Conservation (phyloP, 1,140 invertebrate genomes). For the Drosophila ironensis region DNA sequence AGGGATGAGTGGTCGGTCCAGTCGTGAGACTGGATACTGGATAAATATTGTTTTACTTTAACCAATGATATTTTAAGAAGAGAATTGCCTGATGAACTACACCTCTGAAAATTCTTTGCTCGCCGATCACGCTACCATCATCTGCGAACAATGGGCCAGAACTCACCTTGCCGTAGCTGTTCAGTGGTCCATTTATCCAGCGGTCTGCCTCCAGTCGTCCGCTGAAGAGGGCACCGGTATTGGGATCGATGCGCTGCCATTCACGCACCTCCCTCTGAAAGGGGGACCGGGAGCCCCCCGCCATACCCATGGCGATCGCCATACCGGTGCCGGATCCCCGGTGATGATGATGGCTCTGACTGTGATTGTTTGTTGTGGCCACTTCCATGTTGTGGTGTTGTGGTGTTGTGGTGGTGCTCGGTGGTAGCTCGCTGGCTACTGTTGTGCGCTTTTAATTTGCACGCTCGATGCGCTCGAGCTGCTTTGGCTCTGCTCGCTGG, state of each 20-base stretch:
- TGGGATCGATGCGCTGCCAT: constrained; percentile 82
- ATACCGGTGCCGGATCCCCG: background rate
- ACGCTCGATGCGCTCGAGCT: constrained; percentile 72
- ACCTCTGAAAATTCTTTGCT: no score
- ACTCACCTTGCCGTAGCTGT: constrained; percentile 81
- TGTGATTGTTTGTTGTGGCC: constrained; percentile 79
- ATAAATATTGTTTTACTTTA: no score
- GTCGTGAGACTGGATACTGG: no score
- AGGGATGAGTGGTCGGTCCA: constrained; percentile 6
- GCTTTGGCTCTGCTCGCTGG: constrained; percentile 13
- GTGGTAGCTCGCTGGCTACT: constrained; percentile 60
- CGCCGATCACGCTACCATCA: constrained; percentile 16
- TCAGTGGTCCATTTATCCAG: constrained; percentile 81
- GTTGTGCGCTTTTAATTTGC: constrained; percentile 79
- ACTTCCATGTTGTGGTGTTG: constrained; percentile 75
- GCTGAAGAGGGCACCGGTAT: constrained; percentile 80
- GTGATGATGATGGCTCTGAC: constrained; percentile 61
- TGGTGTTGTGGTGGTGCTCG: no score
- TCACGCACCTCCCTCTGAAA: constrained; percentile 82
- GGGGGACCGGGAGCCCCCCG: constrained; percentile 64
- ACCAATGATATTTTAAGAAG: no score
- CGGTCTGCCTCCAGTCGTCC: constrained; percentile 82
- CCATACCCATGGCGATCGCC: constrained; percentile 3
- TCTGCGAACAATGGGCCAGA: background rate
- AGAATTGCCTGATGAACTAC: no score